Conservation (phyloP, 2,113 vertebrate genomes). For the Scartelaos histophorus region DNA sequence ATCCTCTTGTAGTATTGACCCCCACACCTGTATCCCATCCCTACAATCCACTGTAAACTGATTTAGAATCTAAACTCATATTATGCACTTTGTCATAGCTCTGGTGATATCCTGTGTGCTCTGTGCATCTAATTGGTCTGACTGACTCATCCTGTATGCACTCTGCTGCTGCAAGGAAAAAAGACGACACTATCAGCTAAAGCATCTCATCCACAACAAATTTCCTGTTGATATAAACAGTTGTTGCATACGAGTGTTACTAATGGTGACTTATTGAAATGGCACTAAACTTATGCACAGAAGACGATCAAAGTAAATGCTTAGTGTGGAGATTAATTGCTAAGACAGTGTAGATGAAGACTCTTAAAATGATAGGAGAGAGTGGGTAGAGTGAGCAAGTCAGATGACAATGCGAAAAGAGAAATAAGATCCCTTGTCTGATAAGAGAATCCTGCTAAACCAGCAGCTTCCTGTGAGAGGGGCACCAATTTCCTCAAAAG, state of each 20-base stretch:
- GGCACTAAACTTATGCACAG: neutral
- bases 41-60: neutral
- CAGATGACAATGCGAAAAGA: neutral
- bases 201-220: constrained; percentile 22
- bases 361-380: neutral
- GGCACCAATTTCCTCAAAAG: constrained; percentile 29
- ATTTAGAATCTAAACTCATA: neutral
- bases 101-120: neutral
- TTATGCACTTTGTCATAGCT: neutral
- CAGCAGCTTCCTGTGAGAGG: constrained; percentile 43
- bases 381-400: neutral
- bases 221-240: constrained; percentile 10
- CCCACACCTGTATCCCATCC: neutral
- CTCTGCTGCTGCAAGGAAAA: constrained; percentile 1
- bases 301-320: neutral
- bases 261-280: neutral
- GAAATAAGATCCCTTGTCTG: constrained; percentile 18
- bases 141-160: neutral
- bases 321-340: neutral
- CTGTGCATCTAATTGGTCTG: neutral
- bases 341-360: constrained; percentile 6
- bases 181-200: neutral
- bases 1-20: neutral
- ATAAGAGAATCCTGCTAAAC: constrained; percentile 44
- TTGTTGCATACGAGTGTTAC: neutral